Evolutionary conservation across 2,113 vertebrate genomes (phyloP), one percentile per base, ranked within the genome.

Genomic region (Stomatorhinus ivindoensis): DNA sequence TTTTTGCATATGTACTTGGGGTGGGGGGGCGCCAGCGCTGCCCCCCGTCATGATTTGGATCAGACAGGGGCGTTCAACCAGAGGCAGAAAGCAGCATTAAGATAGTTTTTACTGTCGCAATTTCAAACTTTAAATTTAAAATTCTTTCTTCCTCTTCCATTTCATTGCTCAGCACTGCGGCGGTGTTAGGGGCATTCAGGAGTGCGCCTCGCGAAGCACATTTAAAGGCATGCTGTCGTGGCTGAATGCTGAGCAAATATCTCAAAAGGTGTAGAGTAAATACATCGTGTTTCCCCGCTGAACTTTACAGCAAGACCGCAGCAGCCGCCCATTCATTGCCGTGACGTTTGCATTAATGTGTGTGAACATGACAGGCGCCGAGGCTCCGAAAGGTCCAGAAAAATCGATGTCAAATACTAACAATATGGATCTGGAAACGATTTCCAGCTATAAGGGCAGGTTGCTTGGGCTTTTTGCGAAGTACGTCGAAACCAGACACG

Each of bases 71-170:
- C 35, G 35, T 21, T 87, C 27, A 24, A 2, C 27, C 39, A 76
- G n/a, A 48, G 9, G 48, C 65, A n/a, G 19, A 50, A 53, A 39
- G 17, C 31, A 27, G 8, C 61, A n/a, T 42, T 73, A 10, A 82
- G n/a, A 46, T 53, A 88, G 88, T 80, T 76, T 17, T 51, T 51
- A 69, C 65, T 80, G 19, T 53, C 31, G 27, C 27, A 13, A 82
- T 47, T 88, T 21, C 15, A 88, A 88, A 88, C 88, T 88, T 88
- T 88, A 53, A 21, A 3, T n/a, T 35, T n/a, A n/a, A n/a, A n/a
- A 53, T 9, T n/a, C 80, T 8, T 24, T 1, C 19, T 24, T 24
- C 82, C 42, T 24, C 21, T 83, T 21, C 24, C 17, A 39, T 21
- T 82, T 17, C 10, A 21, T n/a, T 83, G 8, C 17, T 47, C 39